Evolutionary conservation across 2,888 invertebrate species (phyloP).

Genomic region (Machimus atricapillus): DNA sequence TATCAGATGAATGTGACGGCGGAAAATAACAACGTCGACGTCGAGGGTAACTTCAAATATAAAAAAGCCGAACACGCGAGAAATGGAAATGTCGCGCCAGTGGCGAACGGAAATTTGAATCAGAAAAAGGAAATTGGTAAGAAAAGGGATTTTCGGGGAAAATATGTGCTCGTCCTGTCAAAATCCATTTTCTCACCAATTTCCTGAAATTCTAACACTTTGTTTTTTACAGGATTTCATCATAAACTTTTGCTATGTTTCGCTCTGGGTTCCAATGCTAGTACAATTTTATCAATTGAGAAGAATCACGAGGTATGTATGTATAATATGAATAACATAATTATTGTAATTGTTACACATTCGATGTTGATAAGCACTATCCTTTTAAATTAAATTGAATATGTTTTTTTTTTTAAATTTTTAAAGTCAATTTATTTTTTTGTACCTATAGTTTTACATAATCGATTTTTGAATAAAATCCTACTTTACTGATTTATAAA

Average conservation of each 20-base stretch:
- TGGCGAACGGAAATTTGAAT: neutral
- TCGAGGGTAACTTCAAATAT: conserved; percentile 46
- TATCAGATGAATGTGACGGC: conserved; percentile 57
- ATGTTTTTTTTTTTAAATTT: too few species aligned
- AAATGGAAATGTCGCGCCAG: neutral
- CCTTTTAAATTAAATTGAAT: too few species aligned
- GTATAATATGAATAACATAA: too few species aligned
- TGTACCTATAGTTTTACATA: too few species aligned
- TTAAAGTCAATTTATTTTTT: too few species aligned
- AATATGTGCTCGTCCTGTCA: neutral
- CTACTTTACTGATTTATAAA: neutral
- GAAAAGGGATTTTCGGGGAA: neutral
- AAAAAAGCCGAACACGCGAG: neutral
- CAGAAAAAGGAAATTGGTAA: conserved; percentile 23
- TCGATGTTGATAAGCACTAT: neutral
- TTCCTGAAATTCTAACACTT: neutral
- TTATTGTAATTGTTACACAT: neutral
- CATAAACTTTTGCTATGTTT: conserved; percentile 72
- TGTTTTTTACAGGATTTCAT: conserved; percentile 54
- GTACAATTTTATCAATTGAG: conserved; percentile 76
- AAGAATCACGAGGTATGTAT: conserved; percentile 59
- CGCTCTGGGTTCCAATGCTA: conserved; percentile 76
- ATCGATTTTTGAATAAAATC: neutral
- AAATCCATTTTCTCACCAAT: neutral
- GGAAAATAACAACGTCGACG: conserved; percentile 52